Evolutionary conservation across 2,113 vertebrate genomes (phyloP).

Genomic region (Saguinus imperator): DNA sequence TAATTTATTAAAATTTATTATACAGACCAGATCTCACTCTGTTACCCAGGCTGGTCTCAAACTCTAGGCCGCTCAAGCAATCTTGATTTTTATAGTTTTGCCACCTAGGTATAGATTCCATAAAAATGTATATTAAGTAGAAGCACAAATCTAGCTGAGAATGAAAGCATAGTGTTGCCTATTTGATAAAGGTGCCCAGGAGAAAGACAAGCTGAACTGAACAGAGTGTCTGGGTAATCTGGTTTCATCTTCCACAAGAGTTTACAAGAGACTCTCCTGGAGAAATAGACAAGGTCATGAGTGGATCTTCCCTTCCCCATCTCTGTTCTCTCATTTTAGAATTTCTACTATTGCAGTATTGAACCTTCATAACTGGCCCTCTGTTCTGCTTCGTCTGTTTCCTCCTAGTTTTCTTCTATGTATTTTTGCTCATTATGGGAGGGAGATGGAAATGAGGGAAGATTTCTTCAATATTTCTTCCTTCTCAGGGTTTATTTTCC

Average conservation of each 20-base stretch:
- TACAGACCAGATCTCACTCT: not conserved
- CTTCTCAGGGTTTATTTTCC: not conserved
- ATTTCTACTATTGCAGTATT: not conserved
- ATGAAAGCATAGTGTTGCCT: not conserved
- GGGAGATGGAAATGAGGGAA: not conserved
- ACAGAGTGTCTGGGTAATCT: not conserved
- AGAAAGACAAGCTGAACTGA: not conserved
- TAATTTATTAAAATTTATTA: rapidly evolving
- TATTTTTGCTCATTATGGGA: not conserved
- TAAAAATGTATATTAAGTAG: not conserved
- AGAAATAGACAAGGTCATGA: not conserved
- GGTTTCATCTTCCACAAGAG: not conserved
- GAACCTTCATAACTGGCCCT: not conserved
- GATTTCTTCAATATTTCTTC: not conserved
- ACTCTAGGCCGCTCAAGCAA: not conserved
- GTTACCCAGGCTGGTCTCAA: not conserved
- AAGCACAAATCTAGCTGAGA: not conserved
- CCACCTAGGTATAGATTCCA: not conserved
- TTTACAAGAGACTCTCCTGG: not conserved
- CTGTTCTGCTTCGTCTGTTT: conserved; percentile 8
- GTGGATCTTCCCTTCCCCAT: not conserved
- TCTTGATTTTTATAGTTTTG: not conserved
- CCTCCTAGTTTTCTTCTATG: not conserved
- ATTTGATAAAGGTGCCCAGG: not conserved
- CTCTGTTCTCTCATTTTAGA: not conserved